Percentiles rank a stretch among this genome's conserved stretches.
Evolutionary conservation across 2,888 invertebrate genomes (phyloP).

Genomic region (Drosophila recens): DNA sequence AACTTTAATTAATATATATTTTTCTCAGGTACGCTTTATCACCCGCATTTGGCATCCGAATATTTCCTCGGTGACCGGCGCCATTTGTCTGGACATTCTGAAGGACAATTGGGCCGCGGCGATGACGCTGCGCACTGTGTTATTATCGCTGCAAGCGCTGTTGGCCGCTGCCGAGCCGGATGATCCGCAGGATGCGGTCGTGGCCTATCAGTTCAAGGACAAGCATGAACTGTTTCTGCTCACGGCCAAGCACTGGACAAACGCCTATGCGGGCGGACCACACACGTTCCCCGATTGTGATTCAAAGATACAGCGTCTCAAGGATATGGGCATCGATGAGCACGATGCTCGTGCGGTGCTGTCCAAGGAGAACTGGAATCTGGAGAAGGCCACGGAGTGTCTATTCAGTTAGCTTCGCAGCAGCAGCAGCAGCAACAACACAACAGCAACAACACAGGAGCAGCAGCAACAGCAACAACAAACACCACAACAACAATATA

Average conservation of each 20-base stretch:
- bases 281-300: constrained; percentile 92
- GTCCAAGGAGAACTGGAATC: constrained; percentile 96
- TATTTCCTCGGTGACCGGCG: constrained; percentile 99
- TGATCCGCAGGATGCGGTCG: constrained; percentile 98
- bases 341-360: constrained; percentile 95
- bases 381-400: constrained; percentile 96
- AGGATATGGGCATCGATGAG: constrained; percentile 97
- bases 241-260: constrained; percentile 98
- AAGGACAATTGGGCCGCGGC: constrained; percentile 99
- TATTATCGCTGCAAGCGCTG: constrained; percentile 97
- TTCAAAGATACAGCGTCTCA: constrained; percentile 93
- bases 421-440: constrained; percentile 12
- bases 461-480: constrained; percentile 19
- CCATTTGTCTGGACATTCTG: constrained; percentile 99
- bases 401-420: constrained; percentile 90
- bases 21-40: constrained; percentile 92
- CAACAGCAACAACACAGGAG: constrained; percentile 21
- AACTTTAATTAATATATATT: neutral
- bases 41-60: constrained; percentile 99
- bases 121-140: constrained; percentile 97
- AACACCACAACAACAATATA: constrained; percentile 22
- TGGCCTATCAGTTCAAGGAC: constrained; percentile 98
- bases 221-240: constrained; percentile 93
- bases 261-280: constrained; percentile 95
- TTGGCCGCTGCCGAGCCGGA: constrained; percentile 96